Evolutionary conservation across 1,140 invertebrate species (phyloP), one percentile per base, ranked within the genome.

Genomic region (Octopus sinensis): DNA sequence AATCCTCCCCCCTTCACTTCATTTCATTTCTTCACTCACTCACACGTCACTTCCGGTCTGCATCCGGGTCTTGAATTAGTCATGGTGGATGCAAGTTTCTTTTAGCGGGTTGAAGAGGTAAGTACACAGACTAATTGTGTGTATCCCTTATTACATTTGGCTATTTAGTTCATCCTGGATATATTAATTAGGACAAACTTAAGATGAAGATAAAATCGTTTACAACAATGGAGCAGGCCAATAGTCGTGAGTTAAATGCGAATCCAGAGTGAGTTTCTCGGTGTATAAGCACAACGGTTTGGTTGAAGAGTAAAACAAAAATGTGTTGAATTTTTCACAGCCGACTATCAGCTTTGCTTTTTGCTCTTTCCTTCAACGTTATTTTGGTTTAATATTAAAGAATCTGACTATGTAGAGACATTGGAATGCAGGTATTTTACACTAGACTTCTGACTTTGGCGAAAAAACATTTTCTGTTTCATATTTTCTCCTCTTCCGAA

Each of bases 11-110:
- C n/a, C 43, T 68, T 51, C 23, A 30, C 17, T 10, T 43, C 53
- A 73, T 17, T 75, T 76, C 76, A 51, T 6, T 4, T n/a, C 76
- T 51, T 13, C 52, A n/a, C 5, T 52, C 7, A 43, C 76, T 43
- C 17, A n/a, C 52, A 77, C 76, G 76, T 77, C 76, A 77, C 23
- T 77, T 77, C 76, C 76, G 30, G 30, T 53, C 76, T 77, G 52
- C 76, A 77, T 77, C 76, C 76, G 76, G 76, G 76, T 77, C 76
- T 6, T 77, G 76, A 52, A 77, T 77, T 77, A 77, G 76, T 77
- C 76, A 77, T 77, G 76, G 76, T 52, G 76, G 76, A 77, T 53
- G 76, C 30, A 77, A 77, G 76, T 77, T 77, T 77, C 43, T 51
- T 53, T 51, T 77, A 77, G 76, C 76, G 76, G n/a, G 52, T 53